A percentile compares a stretch with the other conserved stretches of the same genome.
Evolutionary conservation across 2,888 invertebrate species (phyloP).

Genomic region (Eristalinus sepulchralis): DNA sequence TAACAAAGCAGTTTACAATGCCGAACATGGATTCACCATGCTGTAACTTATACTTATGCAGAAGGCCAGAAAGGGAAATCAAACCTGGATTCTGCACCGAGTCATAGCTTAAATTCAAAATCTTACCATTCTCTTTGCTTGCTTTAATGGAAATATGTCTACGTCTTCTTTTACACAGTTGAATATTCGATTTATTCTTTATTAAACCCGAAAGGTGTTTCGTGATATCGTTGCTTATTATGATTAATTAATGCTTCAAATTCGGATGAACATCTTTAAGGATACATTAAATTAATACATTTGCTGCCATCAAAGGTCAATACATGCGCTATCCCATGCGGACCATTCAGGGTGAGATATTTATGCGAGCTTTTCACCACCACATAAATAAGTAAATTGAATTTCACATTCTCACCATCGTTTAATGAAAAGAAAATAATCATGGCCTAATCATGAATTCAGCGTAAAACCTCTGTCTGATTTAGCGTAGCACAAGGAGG

Average conservation of each 20-base stretch:
- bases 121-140: too few relatives aligned
- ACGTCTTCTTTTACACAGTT: too few relatives aligned
- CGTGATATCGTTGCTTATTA: too few relatives aligned
- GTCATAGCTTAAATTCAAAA: too few relatives aligned
- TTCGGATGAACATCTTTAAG: not conserved
- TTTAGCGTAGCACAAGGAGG: not conserved
- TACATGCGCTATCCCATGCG: not conserved
- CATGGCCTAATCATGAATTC: constrained; percentile 4
- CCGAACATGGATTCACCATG: too few relatives aligned
- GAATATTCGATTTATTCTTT: too few relatives aligned
- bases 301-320: not conserved
- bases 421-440: constrained; percentile 6
- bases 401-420: constrained; percentile 3
- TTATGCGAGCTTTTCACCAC: constrained; percentile 1
- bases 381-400: not conserved
- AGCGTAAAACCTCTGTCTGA: constrained; percentile 16
- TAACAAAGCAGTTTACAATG: too few relatives aligned
- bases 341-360: not conserved
- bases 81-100: too few relatives aligned
- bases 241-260: not conserved
- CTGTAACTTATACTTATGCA: too few relatives aligned
- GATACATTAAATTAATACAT: not conserved
- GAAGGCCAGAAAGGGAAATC: too few relatives aligned
- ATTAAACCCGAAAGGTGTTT: too few relatives aligned
- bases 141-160: too few relatives aligned